Conservation (phyloP, 1,140 invertebrate species). For the Dufourea novaeangliae region DNA sequence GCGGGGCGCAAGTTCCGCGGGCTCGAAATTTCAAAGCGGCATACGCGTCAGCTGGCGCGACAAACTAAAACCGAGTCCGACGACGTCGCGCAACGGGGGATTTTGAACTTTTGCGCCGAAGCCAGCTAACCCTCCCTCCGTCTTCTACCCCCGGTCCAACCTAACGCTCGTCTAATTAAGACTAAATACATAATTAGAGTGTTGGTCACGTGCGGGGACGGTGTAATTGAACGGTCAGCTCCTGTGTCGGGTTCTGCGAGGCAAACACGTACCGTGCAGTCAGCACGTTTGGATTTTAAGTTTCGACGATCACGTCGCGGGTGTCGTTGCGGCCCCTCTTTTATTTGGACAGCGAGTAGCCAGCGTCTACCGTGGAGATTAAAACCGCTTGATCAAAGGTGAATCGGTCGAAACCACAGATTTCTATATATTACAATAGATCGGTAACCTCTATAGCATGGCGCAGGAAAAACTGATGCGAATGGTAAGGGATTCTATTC, state of each 20-base stretch:
- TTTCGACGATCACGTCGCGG: conserved; percentile 41
- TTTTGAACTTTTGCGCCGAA: conserved; percentile 55
- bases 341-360: conserved; percentile 13
- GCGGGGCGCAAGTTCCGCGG: not conserved
- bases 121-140: conserved; percentile 1
- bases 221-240: conserved; percentile 78
- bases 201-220: conserved; percentile 76
- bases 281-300: conserved; percentile 67
- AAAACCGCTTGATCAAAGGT: conserved; percentile 17
- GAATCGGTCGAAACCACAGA: too few species aligned
- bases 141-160: conserved; percentile 46
- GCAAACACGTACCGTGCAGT: conserved; percentile 70
- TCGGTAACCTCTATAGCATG: too few species aligned
- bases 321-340: not conserved
- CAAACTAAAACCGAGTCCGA: conserved; percentile 13
- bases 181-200: conserved; percentile 80
- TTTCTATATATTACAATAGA: too few species aligned
- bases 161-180: conserved; percentile 77
- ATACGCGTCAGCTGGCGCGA: conserved; percentile 52
- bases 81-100: conserved; percentile 7
- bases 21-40: conserved; percentile 42
- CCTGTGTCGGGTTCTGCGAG: conserved; percentile 50
- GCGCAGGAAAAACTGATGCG: too few species aligned
- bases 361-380: too few species aligned
- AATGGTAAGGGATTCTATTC: too few species aligned